A percentile compares a stretch with the other conserved stretches of the same genome.
Conservation (phyloP, 2,797 vertebrate genomes). For the Lemur catta region DNA sequence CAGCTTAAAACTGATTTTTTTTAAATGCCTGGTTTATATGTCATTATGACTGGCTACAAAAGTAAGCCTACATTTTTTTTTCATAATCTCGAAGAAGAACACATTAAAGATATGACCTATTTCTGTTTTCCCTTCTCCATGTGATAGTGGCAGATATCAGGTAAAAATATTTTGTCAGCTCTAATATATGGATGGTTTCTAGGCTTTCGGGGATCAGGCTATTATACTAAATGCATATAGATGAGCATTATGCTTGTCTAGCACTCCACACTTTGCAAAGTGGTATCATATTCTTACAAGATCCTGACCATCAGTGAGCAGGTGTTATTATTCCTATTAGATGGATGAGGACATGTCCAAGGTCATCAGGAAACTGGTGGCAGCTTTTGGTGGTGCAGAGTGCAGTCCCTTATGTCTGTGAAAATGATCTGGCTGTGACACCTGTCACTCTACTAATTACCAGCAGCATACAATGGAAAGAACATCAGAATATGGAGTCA, state of each 20-base stretch:
- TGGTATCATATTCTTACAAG: not conserved
- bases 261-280: not conserved
- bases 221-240: not conserved
- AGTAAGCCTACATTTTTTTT: not conserved
- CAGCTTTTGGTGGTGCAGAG: not conserved
- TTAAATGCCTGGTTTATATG: not conserved
- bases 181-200: not conserved
- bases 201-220: not conserved
- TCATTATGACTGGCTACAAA: not conserved
- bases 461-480: not conserved
- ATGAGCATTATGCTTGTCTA: not conserved
- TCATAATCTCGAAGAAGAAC: not conserved
- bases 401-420: not conserved
- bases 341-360: not conserved
- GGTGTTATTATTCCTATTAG: not conserved
- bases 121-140: not conserved
- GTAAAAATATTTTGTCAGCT: constrained; percentile 9
- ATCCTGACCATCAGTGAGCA: not conserved
- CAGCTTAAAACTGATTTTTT: not conserved
- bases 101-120: not conserved
- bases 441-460: not conserved
- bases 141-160: constrained; percentile 2
- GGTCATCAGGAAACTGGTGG: not conserved
- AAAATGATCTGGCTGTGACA: not conserved
- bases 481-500: not conserved